Evolutionary conservation across 2,888 invertebrate genomes (phyloP).

Genomic region (Netelia virgata): DNA sequence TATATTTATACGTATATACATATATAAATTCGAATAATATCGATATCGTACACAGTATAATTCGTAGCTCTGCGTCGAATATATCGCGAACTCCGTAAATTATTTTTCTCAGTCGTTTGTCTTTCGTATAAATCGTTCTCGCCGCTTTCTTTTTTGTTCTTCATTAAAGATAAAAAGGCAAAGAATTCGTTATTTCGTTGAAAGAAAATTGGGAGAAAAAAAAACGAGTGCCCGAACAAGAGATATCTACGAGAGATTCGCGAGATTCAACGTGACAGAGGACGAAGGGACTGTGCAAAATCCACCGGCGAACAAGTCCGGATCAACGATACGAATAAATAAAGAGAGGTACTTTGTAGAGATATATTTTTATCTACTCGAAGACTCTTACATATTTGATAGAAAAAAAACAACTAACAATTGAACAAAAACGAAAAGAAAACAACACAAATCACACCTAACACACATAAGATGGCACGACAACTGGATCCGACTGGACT

Average conservation of each 20-base stretch:
- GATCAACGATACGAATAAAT: slow-evolving; percentile 9
- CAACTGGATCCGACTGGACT: slow-evolving; percentile 78
- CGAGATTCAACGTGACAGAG: slow-evolving; percentile 44
- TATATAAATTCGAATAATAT: slow-evolving; percentile 11
- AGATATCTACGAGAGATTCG: slow-evolving; percentile 32
- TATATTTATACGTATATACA: slow-evolving; percentile 8
- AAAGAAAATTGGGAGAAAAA: neutral
- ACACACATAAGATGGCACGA: slow-evolving; percentile 69
- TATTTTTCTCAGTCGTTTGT: slow-evolving; percentile 11
- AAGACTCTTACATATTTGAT: slow-evolving; percentile 38
- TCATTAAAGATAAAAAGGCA: neutral
- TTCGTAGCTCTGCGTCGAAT: slow-evolving; percentile 62
- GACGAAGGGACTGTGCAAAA: slow-evolving; percentile 19
- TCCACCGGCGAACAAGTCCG: neutral
- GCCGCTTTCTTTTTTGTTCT: too few species aligned
- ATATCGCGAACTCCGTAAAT: slow-evolving; percentile 34
- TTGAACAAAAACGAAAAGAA: neutral
- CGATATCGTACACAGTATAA: slow-evolving; percentile 10
- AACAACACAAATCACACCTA: slow-evolving; percentile 1
- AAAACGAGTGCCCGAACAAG: slow-evolving; percentile 42
- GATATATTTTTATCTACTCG: slow-evolving; percentile 56
- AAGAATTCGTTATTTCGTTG: neutral
- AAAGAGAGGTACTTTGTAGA: slow-evolving; percentile 62
- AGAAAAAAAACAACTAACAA: slow-evolving; percentile 6
- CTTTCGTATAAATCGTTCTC: neutral